Percentiles rank a stretch among this genome's conserved stretches.
Evolutionary conservation across 2,113 vertebrate species (phyloP).

Genomic region (Cynoglossus semilaevis): DNA sequence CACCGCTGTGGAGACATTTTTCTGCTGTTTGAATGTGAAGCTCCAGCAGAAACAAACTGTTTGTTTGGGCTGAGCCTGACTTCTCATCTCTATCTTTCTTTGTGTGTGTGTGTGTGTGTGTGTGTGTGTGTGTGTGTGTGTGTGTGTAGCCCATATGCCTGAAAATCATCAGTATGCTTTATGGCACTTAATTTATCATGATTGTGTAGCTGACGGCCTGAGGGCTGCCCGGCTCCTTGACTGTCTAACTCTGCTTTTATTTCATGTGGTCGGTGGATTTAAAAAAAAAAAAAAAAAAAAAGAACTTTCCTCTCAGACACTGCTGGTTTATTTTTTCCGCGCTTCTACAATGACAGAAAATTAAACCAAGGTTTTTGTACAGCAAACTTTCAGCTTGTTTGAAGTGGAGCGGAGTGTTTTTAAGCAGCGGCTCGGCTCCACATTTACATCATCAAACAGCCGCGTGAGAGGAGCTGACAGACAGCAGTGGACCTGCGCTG

Average conservation of each 20-base stretch:
- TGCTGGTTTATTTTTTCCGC: slow-evolving; percentile 7
- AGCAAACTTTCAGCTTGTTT: slow-evolving; percentile 13
- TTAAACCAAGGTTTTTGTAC: slow-evolving; percentile 1
- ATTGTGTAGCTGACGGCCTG: slow-evolving; percentile 18
- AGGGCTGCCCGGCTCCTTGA: slow-evolving; percentile 6
- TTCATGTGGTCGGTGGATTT: slow-evolving; percentile 9
- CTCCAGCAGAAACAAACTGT: slow-evolving; percentile 2
- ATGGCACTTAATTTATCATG: slow-evolving; percentile 37
- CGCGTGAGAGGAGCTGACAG: background rate
- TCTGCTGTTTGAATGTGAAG: slow-evolving; percentile 21
- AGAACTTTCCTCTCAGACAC: slow-evolving; percentile 19
- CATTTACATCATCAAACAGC: slow-evolving; percentile 16
- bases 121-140: background rate
- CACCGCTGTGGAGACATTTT: slow-evolving; percentile 14
- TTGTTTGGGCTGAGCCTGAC: slow-evolving; percentile 12
- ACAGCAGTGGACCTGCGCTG: background rate
- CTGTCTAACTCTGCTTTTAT: slow-evolving; percentile 17
- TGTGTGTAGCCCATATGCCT: slow-evolving; percentile 20
- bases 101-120: slow-evolving; percentile 6
- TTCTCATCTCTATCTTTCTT: slow-evolving; percentile 18
- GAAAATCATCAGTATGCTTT: slow-evolving; percentile 37
- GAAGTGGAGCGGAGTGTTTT: slow-evolving; percentile 14
- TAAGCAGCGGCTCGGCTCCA: slow-evolving; percentile 13
- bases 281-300: too few species aligned
- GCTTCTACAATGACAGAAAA: slow-evolving; percentile 19